Base-by-base conservation (phyloP, 2,113 vertebrate species). In the Ictalurus furcatus region DNA sequence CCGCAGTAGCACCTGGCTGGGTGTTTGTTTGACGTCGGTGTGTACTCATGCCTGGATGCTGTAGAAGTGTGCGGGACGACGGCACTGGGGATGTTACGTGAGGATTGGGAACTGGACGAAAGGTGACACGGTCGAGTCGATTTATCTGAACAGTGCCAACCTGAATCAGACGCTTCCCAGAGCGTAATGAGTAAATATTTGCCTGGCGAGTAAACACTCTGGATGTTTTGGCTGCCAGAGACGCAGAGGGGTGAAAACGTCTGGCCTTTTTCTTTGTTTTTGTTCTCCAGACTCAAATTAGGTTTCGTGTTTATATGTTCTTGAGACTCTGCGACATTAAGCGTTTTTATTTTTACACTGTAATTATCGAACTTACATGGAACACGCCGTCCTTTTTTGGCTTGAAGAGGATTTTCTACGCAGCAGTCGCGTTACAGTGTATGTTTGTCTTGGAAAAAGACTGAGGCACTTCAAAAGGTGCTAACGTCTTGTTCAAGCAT, bases 161-260 rank as follows among this genome's bases (percentile, higher is more conserved):
- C 56, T 25, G 30, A 67, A 30, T 71, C 65, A 40, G 79, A 14
- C 34, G 63, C 63, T 83, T 56, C 65, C 40, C 56, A 71, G 30
- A 34, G 73, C 17, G 59, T 59, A 79, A 58, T 48, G 69, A 28
- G 73, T 85, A 90, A 90, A 90, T 87, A 87, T 90, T 90, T 87
- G 82, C 73, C 6, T 1, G 4, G 52, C 8, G 34, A 48, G 81
- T 87, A 90, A 90, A 90, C 81, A 85, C 11, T 30, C 4, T 23
- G 34, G 59, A 84, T 84, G 80, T 76, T 90, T 82, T 84, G 83
- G 58, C 67, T 59, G 48, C 83, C 54, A 61, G 65, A 65, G n/a
- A n/a, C 2, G 56, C 58, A 65, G 37, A 67, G 59, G 54, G 52
- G 17, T 30, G 25, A 65, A 83, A 74, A 69, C 16, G 79, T 79